These are phyloP conservation scores for Platynereis dumerilii DNA, from an alignment of 2,888 invertebrate species.

Conservation along the genomic window DNA sequence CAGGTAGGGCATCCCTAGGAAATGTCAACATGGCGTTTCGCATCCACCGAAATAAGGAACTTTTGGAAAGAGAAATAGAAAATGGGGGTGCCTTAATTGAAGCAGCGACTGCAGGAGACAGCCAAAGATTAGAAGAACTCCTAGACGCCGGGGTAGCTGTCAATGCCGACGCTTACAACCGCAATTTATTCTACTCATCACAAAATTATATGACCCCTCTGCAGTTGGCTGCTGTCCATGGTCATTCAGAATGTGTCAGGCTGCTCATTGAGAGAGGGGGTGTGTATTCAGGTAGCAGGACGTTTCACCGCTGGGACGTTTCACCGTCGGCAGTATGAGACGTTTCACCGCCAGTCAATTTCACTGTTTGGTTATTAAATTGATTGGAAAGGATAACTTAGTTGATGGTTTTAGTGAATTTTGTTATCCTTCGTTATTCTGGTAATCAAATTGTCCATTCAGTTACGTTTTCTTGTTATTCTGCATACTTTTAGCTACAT, in stretches of 20 bases:
- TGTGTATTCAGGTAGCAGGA: too few relatives aligned
- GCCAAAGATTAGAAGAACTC: conserved; percentile 39
- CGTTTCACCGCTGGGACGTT: too few relatives aligned
- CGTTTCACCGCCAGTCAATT: too few relatives aligned
- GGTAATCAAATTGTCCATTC: too few relatives aligned
- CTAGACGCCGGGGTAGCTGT: conserved; percentile 48
- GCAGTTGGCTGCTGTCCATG: conserved; percentile 46
- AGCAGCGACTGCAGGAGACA: conserved; percentile 44
- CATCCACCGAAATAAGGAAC: conserved; percentile 17
- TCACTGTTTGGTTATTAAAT: too few relatives aligned
- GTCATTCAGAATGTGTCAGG: conserved; percentile 40
- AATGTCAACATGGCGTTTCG: conserved; percentile 22
- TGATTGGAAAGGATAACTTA: too few relatives aligned
- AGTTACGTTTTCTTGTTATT: too few relatives aligned
- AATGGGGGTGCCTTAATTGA: conserved; percentile 47
- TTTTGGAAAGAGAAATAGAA: conserved; percentile 43
- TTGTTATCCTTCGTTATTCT: too few relatives aligned
- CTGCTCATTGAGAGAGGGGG: conserved; percentile 49
- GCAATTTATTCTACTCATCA: conserved; percentile 55
- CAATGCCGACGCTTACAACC: conserved; percentile 55
- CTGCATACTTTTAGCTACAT: too few relatives aligned
- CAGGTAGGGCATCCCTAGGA: too few relatives aligned
- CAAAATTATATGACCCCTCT: conserved; percentile 59
- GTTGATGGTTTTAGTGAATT: too few relatives aligned
- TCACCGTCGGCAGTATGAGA: too few relatives aligned